These are phyloP conservation scores for Gambusia holbrooki DNA, from an alignment of 2,113 vertebrate genomes.

Conservation along the genomic window DNA sequence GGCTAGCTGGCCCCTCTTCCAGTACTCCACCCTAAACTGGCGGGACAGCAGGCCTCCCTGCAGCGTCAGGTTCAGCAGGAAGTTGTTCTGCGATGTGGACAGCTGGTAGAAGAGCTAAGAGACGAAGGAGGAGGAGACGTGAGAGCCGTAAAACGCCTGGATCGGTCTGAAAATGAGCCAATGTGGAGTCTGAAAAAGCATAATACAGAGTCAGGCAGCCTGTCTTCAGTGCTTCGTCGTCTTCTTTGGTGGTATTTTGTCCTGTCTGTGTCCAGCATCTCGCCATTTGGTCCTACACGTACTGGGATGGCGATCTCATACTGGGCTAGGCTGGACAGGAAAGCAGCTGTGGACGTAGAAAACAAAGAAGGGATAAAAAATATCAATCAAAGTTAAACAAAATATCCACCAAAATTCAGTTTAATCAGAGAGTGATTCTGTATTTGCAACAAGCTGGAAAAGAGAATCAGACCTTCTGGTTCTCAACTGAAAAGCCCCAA, in stretches of 20 bases:
- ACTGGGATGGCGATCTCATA: constrained; percentile 96
- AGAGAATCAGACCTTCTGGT: constrained; percentile 41
- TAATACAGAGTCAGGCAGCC: constrained; percentile 63
- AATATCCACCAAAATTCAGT: constrained; percentile 23
- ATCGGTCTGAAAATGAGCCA: not conserved
- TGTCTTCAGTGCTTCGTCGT: constrained; percentile 71
- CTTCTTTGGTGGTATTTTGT: constrained; percentile 74
- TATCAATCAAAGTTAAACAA: constrained; percentile 11
- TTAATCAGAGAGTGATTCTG: constrained; percentile 23
- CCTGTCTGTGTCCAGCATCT: constrained; percentile 80
- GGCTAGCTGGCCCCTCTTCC: constrained; percentile 89
- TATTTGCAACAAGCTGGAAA: constrained; percentile 7
- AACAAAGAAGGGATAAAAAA: constrained; percentile 19
- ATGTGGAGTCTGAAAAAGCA: not conserved
- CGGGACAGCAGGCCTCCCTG: constrained; percentile 89
- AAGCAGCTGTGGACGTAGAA: constrained; percentile 83
- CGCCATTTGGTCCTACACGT: constrained; percentile 89
- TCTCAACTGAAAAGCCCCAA: constrained; percentile 32
- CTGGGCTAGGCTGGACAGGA: constrained; percentile 92
- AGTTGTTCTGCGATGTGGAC: constrained; percentile 87
- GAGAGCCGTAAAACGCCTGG: rapidly evolving
- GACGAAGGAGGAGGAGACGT: not conserved
- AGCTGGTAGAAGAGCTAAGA: constrained; percentile 93
- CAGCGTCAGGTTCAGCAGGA: constrained; percentile 93
- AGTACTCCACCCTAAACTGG: constrained; percentile 95